phyloP scores from a whole-genome alignment of 2,888 invertebrate genomes.

The Troides oblongomaculatus region DNA sequence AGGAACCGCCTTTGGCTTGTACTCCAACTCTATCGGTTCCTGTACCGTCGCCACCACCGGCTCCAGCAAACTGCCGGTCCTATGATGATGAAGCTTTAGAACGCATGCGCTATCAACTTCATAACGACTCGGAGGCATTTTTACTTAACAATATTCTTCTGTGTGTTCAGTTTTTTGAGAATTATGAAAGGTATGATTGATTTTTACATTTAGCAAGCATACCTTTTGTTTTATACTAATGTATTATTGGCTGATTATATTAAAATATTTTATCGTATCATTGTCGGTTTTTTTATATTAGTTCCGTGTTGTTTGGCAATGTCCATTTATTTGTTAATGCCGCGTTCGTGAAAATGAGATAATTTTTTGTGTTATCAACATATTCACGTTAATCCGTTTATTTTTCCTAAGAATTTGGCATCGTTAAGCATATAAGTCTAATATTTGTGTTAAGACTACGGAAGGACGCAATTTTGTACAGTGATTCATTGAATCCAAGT shows the following conservation, averaged over 20 bases:
- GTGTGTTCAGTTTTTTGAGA: constrained; percentile 88
- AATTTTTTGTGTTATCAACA: constrained; percentile 11
- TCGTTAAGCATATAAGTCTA: constrained; percentile 20
- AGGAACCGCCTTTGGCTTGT: constrained; percentile 48
- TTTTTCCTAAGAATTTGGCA: constrained; percentile 14
- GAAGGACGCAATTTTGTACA: neutral
- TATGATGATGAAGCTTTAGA: constrained; percentile 78
- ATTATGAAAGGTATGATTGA: constrained; percentile 84
- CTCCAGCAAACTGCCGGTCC: constrained; percentile 54
- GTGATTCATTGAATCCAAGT: neutral
- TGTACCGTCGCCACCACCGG: constrained; percentile 37
- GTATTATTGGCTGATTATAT: neutral
- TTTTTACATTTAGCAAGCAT: too few relatives aligned
- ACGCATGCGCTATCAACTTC: constrained; percentile 80
- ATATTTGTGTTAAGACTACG: constrained; percentile 13
- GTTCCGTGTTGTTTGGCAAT: constrained; percentile 7
- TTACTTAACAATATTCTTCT: constrained; percentile 88
- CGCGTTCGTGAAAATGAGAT: constrained; percentile 19
- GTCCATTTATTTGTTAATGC: constrained; percentile 20
- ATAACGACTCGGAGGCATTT: constrained; percentile 83
- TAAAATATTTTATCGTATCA: neutral
- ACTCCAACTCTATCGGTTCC: constrained; percentile 42
- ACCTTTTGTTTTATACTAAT: neutral
- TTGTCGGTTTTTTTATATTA: neutral
- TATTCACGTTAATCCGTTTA: constrained; percentile 12